Evolutionary conservation across 2,797 vertebrate genomes (phyloP), one percentile per base, ranked within the genome.

Genomic region (Podarcis siculus): DNA sequence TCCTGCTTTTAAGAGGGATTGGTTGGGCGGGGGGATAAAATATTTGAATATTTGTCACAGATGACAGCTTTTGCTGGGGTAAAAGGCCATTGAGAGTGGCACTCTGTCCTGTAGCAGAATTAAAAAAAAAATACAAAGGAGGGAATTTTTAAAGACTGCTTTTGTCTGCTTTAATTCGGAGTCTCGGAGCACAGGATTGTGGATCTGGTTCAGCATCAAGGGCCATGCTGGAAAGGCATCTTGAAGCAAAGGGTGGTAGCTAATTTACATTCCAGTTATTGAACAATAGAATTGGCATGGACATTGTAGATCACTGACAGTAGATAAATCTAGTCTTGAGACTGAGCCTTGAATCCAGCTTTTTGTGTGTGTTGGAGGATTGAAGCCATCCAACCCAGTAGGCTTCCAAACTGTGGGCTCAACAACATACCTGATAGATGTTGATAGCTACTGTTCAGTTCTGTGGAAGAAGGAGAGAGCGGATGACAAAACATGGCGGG

Each of bases 361-460:
- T 55, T 83, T 83, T 69, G 3, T 49, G 30, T 72, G 73, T 39
- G 21, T 25, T 72, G 13, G 42, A n/a, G 58, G 7, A 2, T 27
- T 37, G 42, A 23, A n/a, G n/a, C 19, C 4, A 21, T 13, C 39
- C n/a, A 21, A 6, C 21, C 58, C 21, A 55, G 23, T 12, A 83
- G 39, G 35, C 67, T 58, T 75, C 32, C 25, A 37, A 27, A 72
- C 8, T 13, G 45, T 35, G 8, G 25, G 5, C 49, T 23, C 71
- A 55, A 27, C 69, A 27, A 55, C 69, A 27, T 7, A 45, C 19
- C 32, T 37, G 25, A 25, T 23, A 58, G 45, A 27, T 2, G 8
- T 35, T 84, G 82, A 55, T 35, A 42, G 67, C 10, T 5, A 32
- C n/a, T 92, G 91, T 92, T 93, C 86, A 55, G 55, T 90, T 93